phyloP scores from a whole-genome alignment of 2,797 vertebrate genomes.

The Masticophis lateralis region DNA sequence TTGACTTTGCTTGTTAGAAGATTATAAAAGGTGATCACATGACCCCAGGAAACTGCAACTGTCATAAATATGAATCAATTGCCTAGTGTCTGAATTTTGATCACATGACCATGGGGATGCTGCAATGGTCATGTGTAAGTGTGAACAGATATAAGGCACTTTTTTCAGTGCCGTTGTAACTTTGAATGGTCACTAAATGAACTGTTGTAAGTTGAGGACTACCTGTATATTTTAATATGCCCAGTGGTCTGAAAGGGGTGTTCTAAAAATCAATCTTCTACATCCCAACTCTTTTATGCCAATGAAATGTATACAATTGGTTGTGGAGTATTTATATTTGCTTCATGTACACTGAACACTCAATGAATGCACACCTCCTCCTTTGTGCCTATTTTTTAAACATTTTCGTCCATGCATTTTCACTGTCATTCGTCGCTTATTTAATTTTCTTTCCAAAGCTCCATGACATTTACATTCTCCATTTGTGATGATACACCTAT shows the following conservation, averaged over 20 bases:
- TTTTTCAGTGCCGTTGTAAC: not conserved
- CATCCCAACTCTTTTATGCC: not conserved
- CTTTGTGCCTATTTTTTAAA: not conserved
- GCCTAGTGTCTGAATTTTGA: not conserved
- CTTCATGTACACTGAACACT: not conserved
- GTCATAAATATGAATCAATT: not conserved
- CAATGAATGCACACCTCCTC: not conserved
- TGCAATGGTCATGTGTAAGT: not conserved
- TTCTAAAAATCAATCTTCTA: not conserved
- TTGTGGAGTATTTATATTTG: not conserved
- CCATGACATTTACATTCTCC: not conserved
- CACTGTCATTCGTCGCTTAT: slow-evolving; percentile 11
- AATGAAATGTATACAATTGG: not conserved
- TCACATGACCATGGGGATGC: not conserved
- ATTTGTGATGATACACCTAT: slow-evolving; percentile 35
- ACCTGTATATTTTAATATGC: not conserved
- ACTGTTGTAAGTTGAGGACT: not conserved
- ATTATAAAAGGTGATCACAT: no score
- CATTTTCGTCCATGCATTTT: not conserved
- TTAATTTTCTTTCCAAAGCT: slow-evolving; percentile 24
- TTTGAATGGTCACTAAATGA: not conserved
- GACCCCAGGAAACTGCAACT: not conserved
- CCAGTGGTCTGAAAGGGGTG: not conserved
- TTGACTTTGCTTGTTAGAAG: no score
- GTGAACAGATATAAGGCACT: not conserved